These are phyloP conservation scores for Nymphalis io DNA, from an alignment of 1,140 invertebrate genomes.

Conservation along the genomic window DNA sequence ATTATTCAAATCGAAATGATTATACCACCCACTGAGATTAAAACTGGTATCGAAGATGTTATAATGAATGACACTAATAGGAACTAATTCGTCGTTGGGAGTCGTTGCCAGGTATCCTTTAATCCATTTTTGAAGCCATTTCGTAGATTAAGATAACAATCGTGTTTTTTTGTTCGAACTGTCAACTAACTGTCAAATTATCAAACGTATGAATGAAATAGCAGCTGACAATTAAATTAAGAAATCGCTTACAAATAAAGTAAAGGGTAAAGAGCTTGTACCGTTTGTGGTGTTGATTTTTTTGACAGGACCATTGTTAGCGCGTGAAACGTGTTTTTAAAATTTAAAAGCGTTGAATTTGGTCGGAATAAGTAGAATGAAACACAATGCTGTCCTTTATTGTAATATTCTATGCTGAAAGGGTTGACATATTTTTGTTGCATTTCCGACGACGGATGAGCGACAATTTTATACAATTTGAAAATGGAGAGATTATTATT, in stretches of 20 bases:
- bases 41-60: constrained; percentile 1
- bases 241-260: constrained; percentile 42
- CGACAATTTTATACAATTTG: constrained; percentile 11
- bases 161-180: constrained; percentile 46
- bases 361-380: constrained; percentile 34
- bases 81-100: constrained; percentile 48
- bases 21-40: constrained; percentile 16
- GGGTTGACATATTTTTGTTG: constrained; percentile 38
- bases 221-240: constrained; percentile 67
- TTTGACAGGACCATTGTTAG: constrained; percentile 60
- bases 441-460: constrained; percentile 11
- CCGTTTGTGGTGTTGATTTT: constrained; percentile 55
- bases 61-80: constrained; percentile 16
- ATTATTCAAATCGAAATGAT: constrained; percentile 11
- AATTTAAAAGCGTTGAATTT: constrained; percentile 48
- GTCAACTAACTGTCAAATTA: constrained; percentile 69
- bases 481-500: constrained; percentile 1
- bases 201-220: constrained; percentile 57
- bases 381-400: constrained; percentile 45
- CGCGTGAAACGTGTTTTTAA: constrained; percentile 45
- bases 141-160: constrained; percentile 56
- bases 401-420: constrained; percentile 39
- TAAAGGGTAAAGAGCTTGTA: constrained; percentile 52
- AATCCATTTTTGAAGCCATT: constrained; percentile 54
- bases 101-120: constrained; percentile 57